Base-by-base conservation (phyloP, 92 coral and sea anemone genomes). In the Blastomussa wellsi region DNA sequence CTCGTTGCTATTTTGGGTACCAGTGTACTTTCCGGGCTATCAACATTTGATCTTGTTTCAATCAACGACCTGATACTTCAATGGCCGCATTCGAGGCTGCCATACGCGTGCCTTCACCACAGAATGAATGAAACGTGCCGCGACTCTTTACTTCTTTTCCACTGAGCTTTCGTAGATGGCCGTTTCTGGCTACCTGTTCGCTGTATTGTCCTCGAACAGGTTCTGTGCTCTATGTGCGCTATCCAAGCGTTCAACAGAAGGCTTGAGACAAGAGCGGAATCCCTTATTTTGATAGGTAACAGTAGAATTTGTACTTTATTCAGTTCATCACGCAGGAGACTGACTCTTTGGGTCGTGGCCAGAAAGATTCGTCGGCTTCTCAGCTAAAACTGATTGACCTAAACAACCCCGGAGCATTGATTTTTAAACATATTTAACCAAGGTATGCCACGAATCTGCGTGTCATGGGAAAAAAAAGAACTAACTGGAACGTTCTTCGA, bases 21-120 rank as follows among this genome's bases (percentile, higher is more conserved):
- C n/a, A 44, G n/a, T 17, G 37, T 16, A 41, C 77, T 75, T 62
- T 60, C 73, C 87, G 80, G 32, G 80, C 80, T 83, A 83, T 74
- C 87, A 83, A 44, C 86, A 83, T 83, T 83, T 74, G 80, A 83
- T 83, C 80, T 83, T 83, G 81, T 75, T 74, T 83, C 80, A 60
- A 83, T 83, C 81, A 83, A 39, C 80, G 52, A 29, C 74, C 17
- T 31, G 39, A 51, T 72, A 29, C 31, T 82, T 82, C 42, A 82
- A 70, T 74, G 9, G 41, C 15, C 80, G 35, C 74, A 42, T 48
- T 66, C 73, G 51, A 72, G 76, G 52, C 35, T 5, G 20, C 35
- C 19, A 15, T 81, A 12, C 71, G 82, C 82, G 44, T 70, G 44
- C 75, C 24, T 28, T 35, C 15, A 70, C 41, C 60, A 42, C 53